Conservation (phyloP, 2,113 vertebrate species). For the Lanius ludovicianus region DNA sequence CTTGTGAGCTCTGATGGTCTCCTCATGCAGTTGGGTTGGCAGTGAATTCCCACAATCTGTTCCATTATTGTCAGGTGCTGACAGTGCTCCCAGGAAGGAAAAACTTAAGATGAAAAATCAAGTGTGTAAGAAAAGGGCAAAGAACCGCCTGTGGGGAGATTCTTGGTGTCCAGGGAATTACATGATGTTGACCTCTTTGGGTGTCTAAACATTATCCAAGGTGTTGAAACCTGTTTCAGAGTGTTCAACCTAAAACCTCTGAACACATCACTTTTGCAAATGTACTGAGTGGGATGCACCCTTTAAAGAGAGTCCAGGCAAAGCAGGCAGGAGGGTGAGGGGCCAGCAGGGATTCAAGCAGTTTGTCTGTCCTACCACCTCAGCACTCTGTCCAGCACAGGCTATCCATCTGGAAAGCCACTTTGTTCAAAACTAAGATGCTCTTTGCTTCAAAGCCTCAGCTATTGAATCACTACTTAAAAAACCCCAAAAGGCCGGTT, state of each 20-base stretch:
- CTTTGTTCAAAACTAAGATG: background rate
- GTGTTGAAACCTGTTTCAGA: background rate
- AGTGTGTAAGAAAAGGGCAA: background rate
- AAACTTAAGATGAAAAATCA: background rate
- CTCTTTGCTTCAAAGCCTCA: background rate
- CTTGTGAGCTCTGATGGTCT: background rate
- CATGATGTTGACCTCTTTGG: accelerated
- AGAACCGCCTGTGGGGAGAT: background rate
- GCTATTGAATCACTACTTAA: background rate
- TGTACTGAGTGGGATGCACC: background rate
- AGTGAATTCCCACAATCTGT: background rate
- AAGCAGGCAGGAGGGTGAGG: accelerated
- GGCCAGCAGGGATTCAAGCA: accelerated
- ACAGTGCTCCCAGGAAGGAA: background rate
- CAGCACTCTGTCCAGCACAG: background rate
- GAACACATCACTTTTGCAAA: background rate
- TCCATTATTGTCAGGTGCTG: background rate
- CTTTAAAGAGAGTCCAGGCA: background rate
- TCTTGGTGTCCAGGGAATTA: background rate
- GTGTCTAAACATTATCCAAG: background rate
- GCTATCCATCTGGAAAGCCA: background rate
- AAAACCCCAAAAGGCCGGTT: background rate
- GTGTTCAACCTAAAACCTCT: background rate
- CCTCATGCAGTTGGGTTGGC: background rate
- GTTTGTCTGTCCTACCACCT: background rate